phyloP scores from a whole-genome alignment of 2,888 invertebrate genomes.

The Diaprepes abbreviatus region DNA sequence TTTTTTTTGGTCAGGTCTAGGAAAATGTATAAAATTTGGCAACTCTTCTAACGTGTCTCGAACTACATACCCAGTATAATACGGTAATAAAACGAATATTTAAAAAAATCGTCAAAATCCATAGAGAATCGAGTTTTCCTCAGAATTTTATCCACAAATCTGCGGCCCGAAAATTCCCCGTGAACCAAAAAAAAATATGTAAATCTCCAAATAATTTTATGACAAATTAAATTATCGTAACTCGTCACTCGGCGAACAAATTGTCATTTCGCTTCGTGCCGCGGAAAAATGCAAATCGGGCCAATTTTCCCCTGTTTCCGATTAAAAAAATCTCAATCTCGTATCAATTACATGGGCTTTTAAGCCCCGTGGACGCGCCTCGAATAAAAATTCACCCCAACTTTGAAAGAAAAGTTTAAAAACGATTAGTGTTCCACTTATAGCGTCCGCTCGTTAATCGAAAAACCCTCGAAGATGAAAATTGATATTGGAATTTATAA shows the following conservation, averaged over 20 bases:
- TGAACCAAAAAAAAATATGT: background rate
- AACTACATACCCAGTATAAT: too few species aligned
- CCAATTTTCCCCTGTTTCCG: slow-evolving; percentile 19
- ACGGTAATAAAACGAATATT: too few species aligned
- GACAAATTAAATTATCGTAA: slow-evolving; percentile 13
- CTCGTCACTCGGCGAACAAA: slow-evolving; percentile 20
- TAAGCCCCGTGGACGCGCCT: slow-evolving; percentile 59
- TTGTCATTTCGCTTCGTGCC: slow-evolving; percentile 11
- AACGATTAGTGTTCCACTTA: slow-evolving; percentile 65
- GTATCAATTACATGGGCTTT: slow-evolving; percentile 64
- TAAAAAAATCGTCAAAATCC: too few species aligned
- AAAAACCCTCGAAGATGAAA: slow-evolving; percentile 60
- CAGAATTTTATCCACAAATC: too few species aligned
- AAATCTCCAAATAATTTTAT: slow-evolving; percentile 1
- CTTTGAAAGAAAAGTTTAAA: slow-evolving; percentile 64
- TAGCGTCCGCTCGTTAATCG: slow-evolving; percentile 63
- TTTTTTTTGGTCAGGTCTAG: too few species aligned
- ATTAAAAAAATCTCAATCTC: slow-evolving; percentile 55
- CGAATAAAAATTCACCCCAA: slow-evolving; percentile 65
- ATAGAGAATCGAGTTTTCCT: too few species aligned
- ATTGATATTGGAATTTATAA: slow-evolving; percentile 60
- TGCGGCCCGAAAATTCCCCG: too few species aligned
- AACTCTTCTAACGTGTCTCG: too few species aligned
- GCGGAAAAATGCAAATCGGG: background rate
- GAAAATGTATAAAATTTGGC: too few species aligned